Percentiles rank a stretch among this genome's conserved stretches.
Evolutionary conservation across 1,140 invertebrate genomes (phyloP).

Genomic region (Mercenaria mercenaria): DNA sequence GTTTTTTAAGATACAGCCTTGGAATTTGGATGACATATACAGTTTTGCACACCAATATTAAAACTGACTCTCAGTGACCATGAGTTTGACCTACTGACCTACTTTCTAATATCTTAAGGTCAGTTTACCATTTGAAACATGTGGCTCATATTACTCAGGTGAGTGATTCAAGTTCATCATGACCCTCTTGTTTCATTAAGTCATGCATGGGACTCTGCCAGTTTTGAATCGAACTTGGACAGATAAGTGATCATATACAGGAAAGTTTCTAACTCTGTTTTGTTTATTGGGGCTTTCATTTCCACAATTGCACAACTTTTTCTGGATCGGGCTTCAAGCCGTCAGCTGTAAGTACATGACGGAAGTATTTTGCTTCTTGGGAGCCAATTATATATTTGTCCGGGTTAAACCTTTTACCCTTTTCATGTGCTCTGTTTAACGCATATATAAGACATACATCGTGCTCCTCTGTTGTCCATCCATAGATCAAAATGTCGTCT

Average conservation of each 20-base stretch:
- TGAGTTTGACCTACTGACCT: too few species aligned
- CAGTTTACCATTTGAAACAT: too few species aligned
- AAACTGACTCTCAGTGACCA: too few species aligned
- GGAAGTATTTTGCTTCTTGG: not conserved
- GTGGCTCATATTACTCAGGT: too few species aligned
- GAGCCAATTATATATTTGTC: not conserved
- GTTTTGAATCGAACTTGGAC: conserved; percentile 80
- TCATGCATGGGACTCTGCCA: conserved; percentile 43
- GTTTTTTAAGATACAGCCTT: too few species aligned
- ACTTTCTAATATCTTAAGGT: too few species aligned
- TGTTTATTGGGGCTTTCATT: conserved; percentile 80
- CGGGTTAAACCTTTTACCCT: conserved; percentile 66
- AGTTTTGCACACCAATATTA: too few species aligned
- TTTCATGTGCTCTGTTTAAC: conserved; percentile 79
- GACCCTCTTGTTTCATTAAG: conserved; percentile 39
- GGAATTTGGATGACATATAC: too few species aligned
- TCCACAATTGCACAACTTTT: conserved; percentile 84
- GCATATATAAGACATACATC: conserved; percentile 74
- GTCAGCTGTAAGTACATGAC: conserved; percentile 37
- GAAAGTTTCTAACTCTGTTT: conserved; percentile 82
- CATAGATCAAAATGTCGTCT: conserved; percentile 50
- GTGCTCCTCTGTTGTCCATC: conserved; percentile 63
- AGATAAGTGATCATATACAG: conserved; percentile 85
- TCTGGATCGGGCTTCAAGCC: conserved; percentile 84
- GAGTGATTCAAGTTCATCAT: too few species aligned